These are phyloP conservation scores for Apamea monoglypha DNA, from an alignment of 2,888 invertebrate species.

Conservation along the genomic window DNA sequence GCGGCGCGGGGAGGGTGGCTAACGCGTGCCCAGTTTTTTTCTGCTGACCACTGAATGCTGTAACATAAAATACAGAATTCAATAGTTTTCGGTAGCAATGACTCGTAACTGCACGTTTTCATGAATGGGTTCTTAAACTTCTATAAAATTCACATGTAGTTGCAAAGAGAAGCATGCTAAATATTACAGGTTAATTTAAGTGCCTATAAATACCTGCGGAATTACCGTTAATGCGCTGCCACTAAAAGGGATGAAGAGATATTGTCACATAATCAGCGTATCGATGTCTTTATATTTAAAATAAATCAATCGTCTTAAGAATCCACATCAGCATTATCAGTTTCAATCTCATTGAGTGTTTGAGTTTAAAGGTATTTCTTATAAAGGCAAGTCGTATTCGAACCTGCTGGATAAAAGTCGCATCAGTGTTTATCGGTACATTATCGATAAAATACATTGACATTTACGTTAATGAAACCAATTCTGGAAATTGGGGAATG, in stretches of 20 bases:
- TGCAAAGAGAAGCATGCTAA: constrained; percentile 6
- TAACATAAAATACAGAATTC: constrained; percentile 69
- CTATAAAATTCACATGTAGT: constrained; percentile 7
- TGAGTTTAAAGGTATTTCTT: constrained; percentile 72
- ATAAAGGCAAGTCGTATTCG: constrained; percentile 69
- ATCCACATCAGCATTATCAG: constrained; percentile 75
- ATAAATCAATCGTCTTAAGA: constrained; percentile 80
- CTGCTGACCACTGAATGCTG: constrained; percentile 82
- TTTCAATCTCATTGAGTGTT: constrained; percentile 73
- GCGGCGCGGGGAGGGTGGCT: constrained; percentile 73
- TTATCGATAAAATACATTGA: constrained; percentile 75
- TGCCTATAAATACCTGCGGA: constrained; percentile 52
- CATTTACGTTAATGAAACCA: constrained; percentile 71
- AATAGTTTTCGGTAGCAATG: constrained; percentile 40
- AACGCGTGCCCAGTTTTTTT: constrained; percentile 88
- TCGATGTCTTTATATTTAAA: constrained; percentile 73
- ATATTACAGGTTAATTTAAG: constrained; percentile 47
- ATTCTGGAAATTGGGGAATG: constrained; percentile 63
- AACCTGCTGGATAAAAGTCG: constrained; percentile 73
- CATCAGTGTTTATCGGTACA: constrained; percentile 73
- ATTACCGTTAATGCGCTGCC: constrained; percentile 55
- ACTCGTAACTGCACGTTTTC: constrained; percentile 21
- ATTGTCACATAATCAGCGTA: constrained; percentile 70
- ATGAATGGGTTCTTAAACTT: constrained; percentile 19
- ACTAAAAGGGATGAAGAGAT: constrained; percentile 64